Conservation (phyloP, 2,113 vertebrate species). For the Spea multiplicata region DNA sequence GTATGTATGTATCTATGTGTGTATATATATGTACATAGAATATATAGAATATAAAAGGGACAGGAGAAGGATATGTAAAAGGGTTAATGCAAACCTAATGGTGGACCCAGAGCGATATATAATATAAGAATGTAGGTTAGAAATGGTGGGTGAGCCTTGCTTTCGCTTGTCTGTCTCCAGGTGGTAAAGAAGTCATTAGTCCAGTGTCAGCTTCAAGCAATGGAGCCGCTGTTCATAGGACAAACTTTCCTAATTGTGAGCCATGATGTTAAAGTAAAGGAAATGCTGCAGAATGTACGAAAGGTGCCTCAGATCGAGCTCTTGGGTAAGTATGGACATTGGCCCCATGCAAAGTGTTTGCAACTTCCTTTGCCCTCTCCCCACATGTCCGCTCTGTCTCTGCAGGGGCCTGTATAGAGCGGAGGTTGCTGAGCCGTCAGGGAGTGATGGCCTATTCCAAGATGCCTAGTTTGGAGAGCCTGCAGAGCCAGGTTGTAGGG, state of each 20-base stretch:
- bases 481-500: slow-evolving; percentile 73
- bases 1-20: no score
- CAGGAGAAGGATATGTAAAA: no score
- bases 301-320: slow-evolving; percentile 73
- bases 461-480: slow-evolving; percentile 66
- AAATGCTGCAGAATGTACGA: slow-evolving; percentile 77
- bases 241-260: slow-evolving; percentile 82
- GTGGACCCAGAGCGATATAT: no score
- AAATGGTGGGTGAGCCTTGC: no score
- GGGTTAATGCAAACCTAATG: no score
- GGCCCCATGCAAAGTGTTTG: no score
- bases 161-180: slow-evolving; percentile 56
- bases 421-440: slow-evolving; percentile 78
- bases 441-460: slow-evolving; percentile 77
- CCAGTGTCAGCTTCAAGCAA: slow-evolving; percentile 67
- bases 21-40: no score
- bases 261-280: slow-evolving; percentile 73
- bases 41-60: background rate
- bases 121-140: no score
- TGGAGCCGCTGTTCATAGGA: slow-evolving; percentile 79
- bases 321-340: slow-evolving; percentile 67
- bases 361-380: no score
- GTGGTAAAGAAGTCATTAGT: slow-evolving; percentile 69
- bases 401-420: slow-evolving; percentile 82
- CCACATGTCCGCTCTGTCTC: background rate